Evolutionary conservation across 1,140 invertebrate genomes (phyloP).

Genomic region (Drosophila athabasca): DNA sequence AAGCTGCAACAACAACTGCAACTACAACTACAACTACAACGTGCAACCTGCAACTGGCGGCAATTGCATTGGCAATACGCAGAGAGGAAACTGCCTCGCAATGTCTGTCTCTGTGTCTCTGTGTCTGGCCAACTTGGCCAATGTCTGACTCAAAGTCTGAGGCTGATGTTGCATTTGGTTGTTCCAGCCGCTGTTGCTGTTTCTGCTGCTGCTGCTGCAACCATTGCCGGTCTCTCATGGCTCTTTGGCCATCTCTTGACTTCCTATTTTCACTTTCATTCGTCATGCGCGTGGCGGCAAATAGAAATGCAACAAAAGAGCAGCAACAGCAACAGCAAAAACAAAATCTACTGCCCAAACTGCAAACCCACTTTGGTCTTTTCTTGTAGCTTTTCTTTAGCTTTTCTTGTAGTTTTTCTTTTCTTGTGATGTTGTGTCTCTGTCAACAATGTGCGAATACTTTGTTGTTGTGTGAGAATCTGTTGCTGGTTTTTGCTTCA

Average conservation of each 20-base stretch:
- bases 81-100: conserved; percentile 65
- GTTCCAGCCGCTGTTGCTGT: conserved; percentile 20
- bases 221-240: conserved; percentile 65
- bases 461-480: conserved; percentile 69
- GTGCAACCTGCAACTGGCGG: conserved; percentile 27
- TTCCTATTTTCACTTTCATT: conserved; percentile 80
- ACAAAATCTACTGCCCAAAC: conserved; percentile 23
- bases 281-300: conserved; percentile 57
- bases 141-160: conserved; percentile 55
- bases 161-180: conserved; percentile 18
- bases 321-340: conserved; percentile 46
- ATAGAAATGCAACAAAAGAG: conserved; percentile 67
- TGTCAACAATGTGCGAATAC: conserved; percentile 65
- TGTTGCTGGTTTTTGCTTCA: conserved; percentile 37
- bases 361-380: conserved; percentile 35
- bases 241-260: conserved; percentile 54
- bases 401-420: conserved; percentile 35
- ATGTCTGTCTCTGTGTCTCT: conserved; percentile 24
- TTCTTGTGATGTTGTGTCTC: background rate
- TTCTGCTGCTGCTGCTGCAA: conserved; percentile 25
- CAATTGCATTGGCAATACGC: conserved; percentile 50
- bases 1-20: conserved; percentile 23
- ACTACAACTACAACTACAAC: conserved; percentile 26
- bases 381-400: conserved; percentile 14
- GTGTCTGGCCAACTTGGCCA: conserved; percentile 60